Evolutionary conservation across 2,888 invertebrate genomes (phyloP).

Genomic region (Microctonus aethiopoides): DNA sequence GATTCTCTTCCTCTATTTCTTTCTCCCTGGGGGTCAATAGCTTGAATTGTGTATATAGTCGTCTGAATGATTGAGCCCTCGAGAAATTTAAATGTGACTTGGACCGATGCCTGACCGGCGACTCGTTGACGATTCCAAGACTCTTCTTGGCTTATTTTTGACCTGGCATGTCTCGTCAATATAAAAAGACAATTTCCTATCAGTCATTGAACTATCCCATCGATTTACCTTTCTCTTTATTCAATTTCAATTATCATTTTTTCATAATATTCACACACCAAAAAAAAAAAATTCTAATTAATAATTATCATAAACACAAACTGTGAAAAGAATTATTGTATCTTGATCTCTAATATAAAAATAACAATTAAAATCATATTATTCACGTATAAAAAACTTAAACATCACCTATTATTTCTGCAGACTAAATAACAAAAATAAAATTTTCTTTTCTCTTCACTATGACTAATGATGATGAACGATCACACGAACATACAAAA

Average conservation of each 20-base stretch:
- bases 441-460: background rate
- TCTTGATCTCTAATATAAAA: no score
- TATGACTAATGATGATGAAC: slow-evolving; percentile 29
- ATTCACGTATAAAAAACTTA: no score
- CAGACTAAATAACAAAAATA: no score
- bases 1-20: background rate
- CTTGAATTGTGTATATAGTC: background rate
- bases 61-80: slow-evolving; percentile 23
- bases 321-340: no score
- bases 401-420: no score
- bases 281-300: background rate
- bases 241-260: slow-evolving; percentile 13
- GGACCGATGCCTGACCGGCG: slow-evolving; percentile 63
- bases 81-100: slow-evolving; percentile 44
- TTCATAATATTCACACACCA: slow-evolving; percentile 24
- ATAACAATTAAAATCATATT: no score
- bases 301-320: no score
- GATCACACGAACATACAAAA: slow-evolving; percentile 7
- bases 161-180: slow-evolving; percentile 51
- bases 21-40: background rate
- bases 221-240: slow-evolving; percentile 15
- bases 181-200: slow-evolving; percentile 25
- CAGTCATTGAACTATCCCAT: slow-evolving; percentile 30
- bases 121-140: slow-evolving; percentile 64
- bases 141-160: slow-evolving; percentile 60